Evolutionary conservation across 1,140 invertebrate genomes (phyloP).

Genomic region (Lamellibrachia luymesi): DNA sequence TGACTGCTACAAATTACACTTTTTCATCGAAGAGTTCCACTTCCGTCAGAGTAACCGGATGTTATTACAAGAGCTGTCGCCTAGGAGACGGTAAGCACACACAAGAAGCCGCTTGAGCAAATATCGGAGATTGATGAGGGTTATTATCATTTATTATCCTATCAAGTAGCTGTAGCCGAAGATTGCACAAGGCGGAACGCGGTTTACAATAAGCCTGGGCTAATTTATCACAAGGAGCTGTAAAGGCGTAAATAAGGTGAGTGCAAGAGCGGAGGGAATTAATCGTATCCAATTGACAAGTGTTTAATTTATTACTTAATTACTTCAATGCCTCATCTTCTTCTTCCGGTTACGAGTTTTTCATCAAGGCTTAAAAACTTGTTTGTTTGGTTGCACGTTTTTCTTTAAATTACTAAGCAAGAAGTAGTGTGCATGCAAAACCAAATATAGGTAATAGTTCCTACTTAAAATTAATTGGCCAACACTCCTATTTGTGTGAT

Average conservation of each 20-base stretch:
- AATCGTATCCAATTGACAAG: not conserved
- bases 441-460: too few relatives aligned
- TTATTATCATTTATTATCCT: constrained; percentile 3
- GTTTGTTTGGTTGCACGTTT: not conserved
- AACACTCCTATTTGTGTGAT: too few relatives aligned
- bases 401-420: not conserved
- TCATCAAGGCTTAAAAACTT: too few relatives aligned
- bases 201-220: not conserved
- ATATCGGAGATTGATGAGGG: constrained; percentile 4
- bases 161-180: not conserved
- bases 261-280: not conserved
- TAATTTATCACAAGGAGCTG: not conserved
- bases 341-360: too few relatives aligned
- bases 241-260: not conserved
- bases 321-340: not conserved
- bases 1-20: not conserved
- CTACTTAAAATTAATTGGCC: too few relatives aligned
- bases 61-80: not conserved
- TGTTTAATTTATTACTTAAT: not conserved
- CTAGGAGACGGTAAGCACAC: not conserved
- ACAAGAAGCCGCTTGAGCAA: not conserved
- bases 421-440: not conserved
- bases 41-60: not conserved
- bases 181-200: not conserved
- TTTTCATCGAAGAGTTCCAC: not conserved